Evolutionary conservation across 2,797 vertebrate genomes (phyloP).

Genomic region (Centroberyx gerrardi): DNA sequence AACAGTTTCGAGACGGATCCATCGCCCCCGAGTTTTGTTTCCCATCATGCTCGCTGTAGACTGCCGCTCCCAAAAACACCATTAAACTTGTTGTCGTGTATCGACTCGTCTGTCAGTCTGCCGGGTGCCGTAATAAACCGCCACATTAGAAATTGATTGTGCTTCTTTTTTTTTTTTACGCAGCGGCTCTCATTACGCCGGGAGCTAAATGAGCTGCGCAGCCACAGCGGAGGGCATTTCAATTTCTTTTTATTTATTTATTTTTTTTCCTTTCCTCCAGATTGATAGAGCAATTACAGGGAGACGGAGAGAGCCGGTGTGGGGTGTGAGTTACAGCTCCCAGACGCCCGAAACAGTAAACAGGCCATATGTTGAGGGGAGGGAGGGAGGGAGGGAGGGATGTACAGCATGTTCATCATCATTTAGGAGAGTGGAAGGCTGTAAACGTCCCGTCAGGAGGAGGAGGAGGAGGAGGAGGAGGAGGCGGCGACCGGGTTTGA

Average conservation of each 20-base stretch:
- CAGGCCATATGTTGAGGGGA: conserved; percentile 17
- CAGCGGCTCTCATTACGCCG: conserved; percentile 64
- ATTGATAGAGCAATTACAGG: conserved; percentile 71
- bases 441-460: too few species aligned
- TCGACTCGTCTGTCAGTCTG: conserved; percentile 69
- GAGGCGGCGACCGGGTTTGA: conserved; percentile 17
- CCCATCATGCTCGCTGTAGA: conserved; percentile 64
- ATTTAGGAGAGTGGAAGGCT: conserved; percentile 35
- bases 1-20: not conserved
- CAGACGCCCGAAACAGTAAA: conserved; percentile 11
- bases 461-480: not conserved
- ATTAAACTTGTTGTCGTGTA: conserved; percentile 76
- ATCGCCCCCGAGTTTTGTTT: not conserved
- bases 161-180: conserved; percentile 58
- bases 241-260: too few species aligned
- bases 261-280: conserved; percentile 8
- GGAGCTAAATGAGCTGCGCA: conserved; percentile 67
- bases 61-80: conserved; percentile 43
- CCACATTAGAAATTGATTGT: conserved; percentile 76
- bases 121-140: conserved; percentile 57
- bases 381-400: not conserved
- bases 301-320: conserved; percentile 56
- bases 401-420: conserved; percentile 23
- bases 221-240: conserved; percentile 11
- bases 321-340: conserved; percentile 50